A percentile compares a stretch with the other conserved stretches of the same genome.
These are phyloP conservation scores for Sebastes glaucus DNA, from an alignment of 2,797 vertebrate genomes.

Conservation along the genomic window DNA sequence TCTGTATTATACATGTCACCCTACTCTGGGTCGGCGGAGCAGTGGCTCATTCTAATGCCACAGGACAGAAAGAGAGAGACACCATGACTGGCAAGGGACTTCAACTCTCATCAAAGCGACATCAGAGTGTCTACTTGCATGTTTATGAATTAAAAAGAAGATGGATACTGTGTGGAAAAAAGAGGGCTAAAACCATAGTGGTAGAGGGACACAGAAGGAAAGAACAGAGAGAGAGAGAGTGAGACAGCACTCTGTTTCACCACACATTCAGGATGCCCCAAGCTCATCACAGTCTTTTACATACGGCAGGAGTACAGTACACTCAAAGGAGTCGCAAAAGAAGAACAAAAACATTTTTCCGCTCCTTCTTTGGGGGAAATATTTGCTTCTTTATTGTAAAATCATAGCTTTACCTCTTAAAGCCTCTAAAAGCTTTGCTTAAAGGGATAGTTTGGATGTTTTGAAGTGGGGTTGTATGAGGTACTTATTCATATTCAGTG, in stretches of 20 bases:
- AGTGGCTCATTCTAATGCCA: constrained; percentile 45
- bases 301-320: not conserved
- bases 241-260: not conserved
- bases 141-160: constrained; percentile 33
- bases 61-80: constrained; percentile 30
- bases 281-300: not conserved
- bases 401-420: not conserved
- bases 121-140: constrained; percentile 17
- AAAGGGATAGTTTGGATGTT: no score
- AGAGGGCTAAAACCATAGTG: constrained; percentile 6
- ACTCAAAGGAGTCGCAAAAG: not conserved
- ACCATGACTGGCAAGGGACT: constrained; percentile 13
- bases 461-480: no score
- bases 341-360: not conserved
- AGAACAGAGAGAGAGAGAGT: not conserved
- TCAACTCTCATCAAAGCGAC: constrained; percentile 51
- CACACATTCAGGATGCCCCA: not conserved
- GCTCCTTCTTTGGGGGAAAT: not conserved
- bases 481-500: no score
- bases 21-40: constrained; percentile 25
- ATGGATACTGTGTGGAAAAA: not conserved
- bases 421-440: not conserved
- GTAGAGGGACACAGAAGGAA: not conserved
- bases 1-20: constrained; percentile 69
- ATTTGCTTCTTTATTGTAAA: not conserved